phyloP scores from a whole-genome alignment of 2,888 invertebrate genomes.

The Orthonychiurus folsomi region DNA sequence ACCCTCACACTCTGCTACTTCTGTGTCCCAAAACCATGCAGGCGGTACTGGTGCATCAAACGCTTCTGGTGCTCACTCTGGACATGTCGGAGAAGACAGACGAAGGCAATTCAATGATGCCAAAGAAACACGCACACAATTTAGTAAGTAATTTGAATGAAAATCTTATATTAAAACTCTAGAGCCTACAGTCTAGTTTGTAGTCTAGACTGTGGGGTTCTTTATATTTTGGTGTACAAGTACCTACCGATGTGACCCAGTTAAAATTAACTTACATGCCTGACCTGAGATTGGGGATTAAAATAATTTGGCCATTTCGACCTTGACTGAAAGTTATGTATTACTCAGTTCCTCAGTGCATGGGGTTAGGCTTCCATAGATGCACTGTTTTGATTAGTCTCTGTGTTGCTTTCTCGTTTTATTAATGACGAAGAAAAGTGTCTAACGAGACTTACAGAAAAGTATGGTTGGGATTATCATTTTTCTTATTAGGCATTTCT shows the following conservation, averaged over 20 bases:
- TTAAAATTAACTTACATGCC: no score
- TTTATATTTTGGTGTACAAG: no score
- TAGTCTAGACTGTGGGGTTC: no score
- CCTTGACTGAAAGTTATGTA: no score
- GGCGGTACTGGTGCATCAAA: conserved; percentile 9
- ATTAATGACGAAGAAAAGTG: conserved; percentile 8
- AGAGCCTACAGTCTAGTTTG: no score
- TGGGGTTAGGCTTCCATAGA: no score
- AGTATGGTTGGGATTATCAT: not conserved
- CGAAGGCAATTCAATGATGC: conserved; percentile 31
- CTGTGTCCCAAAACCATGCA: not conserved
- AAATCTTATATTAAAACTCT: not conserved
- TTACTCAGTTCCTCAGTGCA: no score
- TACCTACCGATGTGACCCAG: no score
- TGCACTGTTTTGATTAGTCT: no score
- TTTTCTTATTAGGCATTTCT: no score
- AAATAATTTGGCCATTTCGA: no score
- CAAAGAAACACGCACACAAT: conserved; percentile 31
- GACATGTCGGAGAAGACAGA: conserved; percentile 24
- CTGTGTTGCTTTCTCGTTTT: conserved; percentile 10
- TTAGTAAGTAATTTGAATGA: conserved; percentile 25
- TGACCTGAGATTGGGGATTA: no score
- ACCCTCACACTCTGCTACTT: conserved; percentile 7
- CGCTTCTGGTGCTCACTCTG: conserved; percentile 10
- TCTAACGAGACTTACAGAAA: conserved; percentile 8